Base-by-base conservation (phyloP, 2,888 invertebrate genomes). In the Papilio protenor region DNA sequence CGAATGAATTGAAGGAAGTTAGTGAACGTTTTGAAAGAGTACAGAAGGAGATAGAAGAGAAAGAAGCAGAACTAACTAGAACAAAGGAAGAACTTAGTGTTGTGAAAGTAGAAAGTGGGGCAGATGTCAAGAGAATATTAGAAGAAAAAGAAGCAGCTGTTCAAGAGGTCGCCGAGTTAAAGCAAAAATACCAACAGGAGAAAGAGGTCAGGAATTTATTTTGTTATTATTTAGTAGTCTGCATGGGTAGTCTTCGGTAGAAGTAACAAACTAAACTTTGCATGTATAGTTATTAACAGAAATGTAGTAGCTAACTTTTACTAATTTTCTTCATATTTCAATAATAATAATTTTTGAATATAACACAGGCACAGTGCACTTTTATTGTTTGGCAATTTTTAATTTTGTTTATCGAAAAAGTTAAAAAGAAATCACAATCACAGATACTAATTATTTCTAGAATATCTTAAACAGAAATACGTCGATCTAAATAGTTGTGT, bases 1-100 rank as follows among this genome's bases (percentile, higher is more conserved):
- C 88, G 10, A 90, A 85, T 75, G 93, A 94, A 85, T 81, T 94
- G 11, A 94, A 90, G 85, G 94, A 94, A 82, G 87, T 90, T 0
- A 87, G 86, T 52, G 94, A 94, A 82, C 87, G 75, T 73, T 82
- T 94, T 81, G 91, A 92, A 73, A 89, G 82, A 77, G 79, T 89
- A 14, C 92, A 85, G 81, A 85, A 87, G 80, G 93, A 94, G 75
- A 91, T 91, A 79, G 88, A 87, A 74, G 91, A 92, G 27, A 88
- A 84, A 80, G 92, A 93, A 77, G 81, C 79, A 12, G 93, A 93
- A 81, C 85, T 94, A 55, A 85, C 85, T 85, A 92, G 83, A 84
- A 88, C 91, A 14, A 94, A 88, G 84, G 89, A 90, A 81, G 92
- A 94, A 80, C 87, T 94, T 74, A 80, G 86, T 82, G 88, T 88